A percentile compares a stretch with the other conserved stretches of the same genome.
These are phyloP conservation scores for Notodonta ziczac DNA, from an alignment of 2,888 invertebrate genomes.

Conservation along the genomic window DNA sequence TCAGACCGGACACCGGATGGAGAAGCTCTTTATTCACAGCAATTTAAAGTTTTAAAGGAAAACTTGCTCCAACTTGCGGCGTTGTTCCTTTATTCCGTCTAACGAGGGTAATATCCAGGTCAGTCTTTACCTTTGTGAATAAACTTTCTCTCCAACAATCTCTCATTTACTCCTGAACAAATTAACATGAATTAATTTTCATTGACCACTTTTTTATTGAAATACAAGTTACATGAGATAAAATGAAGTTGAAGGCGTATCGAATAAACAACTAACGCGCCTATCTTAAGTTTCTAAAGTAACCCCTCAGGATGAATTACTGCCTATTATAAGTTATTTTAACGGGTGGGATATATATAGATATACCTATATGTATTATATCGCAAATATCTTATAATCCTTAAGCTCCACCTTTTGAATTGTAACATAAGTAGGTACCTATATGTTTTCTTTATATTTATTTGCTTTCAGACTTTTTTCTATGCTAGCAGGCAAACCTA, in stretches of 20 bases:
- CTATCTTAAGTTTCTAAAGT: no score
- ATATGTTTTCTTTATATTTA: no score
- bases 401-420: no score
- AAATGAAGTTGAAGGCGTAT: no score
- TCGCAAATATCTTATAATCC: no score
- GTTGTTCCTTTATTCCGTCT: constrained; percentile 25
- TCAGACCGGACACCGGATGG: background rate
- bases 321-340: no score
- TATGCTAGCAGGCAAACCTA: background rate
- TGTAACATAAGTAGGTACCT: no score
- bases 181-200: constrained; percentile 56
- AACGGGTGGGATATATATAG: no score
- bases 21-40: background rate
- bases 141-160: constrained; percentile 38
- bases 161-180: constrained; percentile 35
- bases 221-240: background rate
- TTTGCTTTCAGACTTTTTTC: no score
- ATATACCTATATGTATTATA: no score
- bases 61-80: constrained; percentile 8
- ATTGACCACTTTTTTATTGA: background rate
- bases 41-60: background rate
- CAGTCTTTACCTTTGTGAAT: constrained; percentile 50
- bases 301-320: no score
- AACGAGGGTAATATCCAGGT: constrained; percentile 44
- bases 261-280: no score